These are phyloP conservation scores for Chromoteleia sp. DNA, from an alignment of 2,888 invertebrate species.

Conservation along the genomic window DNA sequence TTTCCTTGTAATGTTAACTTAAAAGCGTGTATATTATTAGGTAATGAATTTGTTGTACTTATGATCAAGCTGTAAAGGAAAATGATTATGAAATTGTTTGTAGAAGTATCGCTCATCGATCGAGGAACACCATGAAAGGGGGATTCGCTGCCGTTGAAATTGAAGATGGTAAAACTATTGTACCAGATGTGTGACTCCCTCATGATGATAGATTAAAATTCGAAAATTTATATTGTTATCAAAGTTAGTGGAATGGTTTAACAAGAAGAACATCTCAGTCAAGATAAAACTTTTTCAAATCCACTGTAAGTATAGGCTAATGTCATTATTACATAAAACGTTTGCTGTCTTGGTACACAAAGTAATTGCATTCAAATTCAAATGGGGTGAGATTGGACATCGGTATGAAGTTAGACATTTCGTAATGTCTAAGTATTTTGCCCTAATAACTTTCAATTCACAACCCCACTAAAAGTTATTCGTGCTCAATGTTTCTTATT, in stretches of 20 bases:
- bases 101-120: conserved; percentile 59
- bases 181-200: conserved; percentile 30
- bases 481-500: neutral
- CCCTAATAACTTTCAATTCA: conserved; percentile 53
- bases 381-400: conserved; percentile 59
- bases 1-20: too few species aligned
- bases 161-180: conserved; percentile 54
- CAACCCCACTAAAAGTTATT: conserved; percentile 28
- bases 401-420: conserved; percentile 50
- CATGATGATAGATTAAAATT: conserved; percentile 40
- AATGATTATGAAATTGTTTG: conserved; percentile 59
- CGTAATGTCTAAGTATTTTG: conserved; percentile 58
- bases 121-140: conserved; percentile 57
- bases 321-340: conserved; percentile 34
- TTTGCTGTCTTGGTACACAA: conserved; percentile 6
- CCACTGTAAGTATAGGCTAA: conserved; percentile 62
- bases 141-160: conserved; percentile 50
- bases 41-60: conserved; percentile 1
- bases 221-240: conserved; percentile 30
- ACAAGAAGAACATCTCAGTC: conserved; percentile 46
- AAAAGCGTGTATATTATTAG: conserved; percentile 8
- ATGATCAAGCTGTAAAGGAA: conserved; percentile 6
- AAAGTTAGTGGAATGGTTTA: conserved; percentile 61
- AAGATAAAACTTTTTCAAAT: conserved; percentile 58
- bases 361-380: conserved; percentile 27